phyloP scores from a whole-genome alignment of 2,888 invertebrate species.

The Philonicus albiceps region DNA sequence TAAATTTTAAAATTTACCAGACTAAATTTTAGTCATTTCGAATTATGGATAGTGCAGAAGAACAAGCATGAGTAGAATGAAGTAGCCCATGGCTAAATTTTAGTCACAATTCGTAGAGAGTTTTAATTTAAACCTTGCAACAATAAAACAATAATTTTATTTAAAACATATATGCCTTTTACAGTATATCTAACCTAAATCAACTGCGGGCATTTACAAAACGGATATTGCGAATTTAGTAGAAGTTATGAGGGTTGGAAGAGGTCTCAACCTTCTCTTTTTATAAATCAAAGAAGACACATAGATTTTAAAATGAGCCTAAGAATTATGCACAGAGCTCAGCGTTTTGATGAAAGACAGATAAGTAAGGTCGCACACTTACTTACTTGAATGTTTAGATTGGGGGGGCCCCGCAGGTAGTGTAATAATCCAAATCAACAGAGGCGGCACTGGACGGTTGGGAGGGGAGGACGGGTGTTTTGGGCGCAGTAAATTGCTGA shows the following conservation, averaged over 20 bases:
- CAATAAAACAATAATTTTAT: too few species aligned
- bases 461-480: neutral
- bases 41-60: too few species aligned
- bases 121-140: too few species aligned
- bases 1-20: too few species aligned
- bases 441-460: neutral
- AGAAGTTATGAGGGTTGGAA: neutral
- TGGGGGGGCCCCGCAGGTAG: neutral
- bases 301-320: neutral
- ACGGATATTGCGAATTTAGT: neutral
- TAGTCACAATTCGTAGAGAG: too few species aligned
- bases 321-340: neutral
- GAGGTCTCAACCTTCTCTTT: neutral
- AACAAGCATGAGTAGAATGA: too few species aligned
- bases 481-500: neutral
- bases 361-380: neutral
- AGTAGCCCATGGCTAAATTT: too few species aligned
- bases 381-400: neutral
- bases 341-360: neutral
- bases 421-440: neutral
- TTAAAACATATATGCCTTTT: too few species aligned
- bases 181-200: too few species aligned
- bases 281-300: neutral
- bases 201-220: neutral
- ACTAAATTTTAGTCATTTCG: too few species aligned